Evolutionary conservation across 2,113 vertebrate species (phyloP), one percentile per base, ranked within the genome.

Genomic region (Erythrocercus mccallii): DNA sequence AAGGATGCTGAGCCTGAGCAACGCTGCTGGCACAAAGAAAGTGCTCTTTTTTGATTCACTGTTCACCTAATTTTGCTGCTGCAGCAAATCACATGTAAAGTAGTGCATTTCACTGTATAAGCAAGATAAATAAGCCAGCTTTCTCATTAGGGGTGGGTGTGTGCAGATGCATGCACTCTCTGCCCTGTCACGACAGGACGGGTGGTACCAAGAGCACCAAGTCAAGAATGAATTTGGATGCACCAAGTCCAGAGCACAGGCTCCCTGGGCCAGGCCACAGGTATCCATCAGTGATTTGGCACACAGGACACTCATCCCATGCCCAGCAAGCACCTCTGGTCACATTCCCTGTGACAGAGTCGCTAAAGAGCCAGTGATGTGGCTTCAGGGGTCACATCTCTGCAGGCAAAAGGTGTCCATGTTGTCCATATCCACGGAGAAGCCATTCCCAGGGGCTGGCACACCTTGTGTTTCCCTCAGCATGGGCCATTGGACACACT

Each of bases 1-100:
- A 73, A 93, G 94, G 87, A 77, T 84, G 92, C 86, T 60, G 77
- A 40, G 86, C 91, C 65, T 89, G 81, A 94, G 69, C 84, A 83
- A 60, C 0, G 2, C 54, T 92, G 92, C 78, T 87, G 57, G 93
- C 86, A 92, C 4, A 5, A 83, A 48, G 54, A 33, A 78, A 92
- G 21, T 38, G 81, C 92, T 91, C 73, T 53, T 87, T 76, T 81
- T 85, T 76, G 78, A 76, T 88, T 87, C 81, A 42, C 37, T 2
- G 10, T 14, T 91, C 83, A 37, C 54, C 50, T 19, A 22, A 3
- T 82, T 85, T 69, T 85, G 93, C 87, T 93, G 92, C 90, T 64
- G 87, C 90, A 85, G 96, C 87, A 93, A 48, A 90, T 68, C 45
- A 6, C 61, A n/a, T 61, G 74, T 80, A 88, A 93, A 96, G 85